Percentiles rank a stretch among this genome's conserved stretches.
phyloP scores from a whole-genome alignment of 2,113 vertebrate genomes.

The Catharus fuscescens region DNA sequence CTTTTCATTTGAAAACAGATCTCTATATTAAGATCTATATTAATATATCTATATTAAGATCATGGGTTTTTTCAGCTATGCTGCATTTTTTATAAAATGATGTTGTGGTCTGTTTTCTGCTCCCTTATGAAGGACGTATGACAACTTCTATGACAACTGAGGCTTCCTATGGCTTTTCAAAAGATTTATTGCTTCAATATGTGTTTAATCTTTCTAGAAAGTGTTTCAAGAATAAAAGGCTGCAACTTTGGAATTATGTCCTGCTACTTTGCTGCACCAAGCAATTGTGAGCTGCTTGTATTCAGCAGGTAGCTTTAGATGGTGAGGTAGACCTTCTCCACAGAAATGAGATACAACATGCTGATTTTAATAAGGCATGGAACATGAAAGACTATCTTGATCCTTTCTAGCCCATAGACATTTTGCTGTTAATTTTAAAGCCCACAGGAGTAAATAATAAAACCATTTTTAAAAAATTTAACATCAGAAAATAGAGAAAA shows the following conservation, averaged over 20 bases:
- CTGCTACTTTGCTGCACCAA: background rate
- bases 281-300: background rate
- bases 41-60: conserved; percentile 19
- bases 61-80: background rate
- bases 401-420: background rate
- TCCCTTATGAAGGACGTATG: background rate
- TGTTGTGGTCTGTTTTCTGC: background rate
- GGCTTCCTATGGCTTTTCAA: background rate
- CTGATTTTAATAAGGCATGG: background rate
- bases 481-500: background rate
- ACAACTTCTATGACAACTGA: background rate
- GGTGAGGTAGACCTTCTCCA: background rate
- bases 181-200: background rate
- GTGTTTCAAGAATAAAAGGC: background rate
- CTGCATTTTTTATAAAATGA: background rate
- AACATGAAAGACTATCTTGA: background rate
- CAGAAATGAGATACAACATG: fast-evolving
- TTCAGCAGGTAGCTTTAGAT: background rate
- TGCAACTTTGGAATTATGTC: background rate
- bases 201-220: background rate
- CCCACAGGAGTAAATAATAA: background rate
- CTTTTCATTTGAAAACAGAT: background rate
- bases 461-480: background rate
- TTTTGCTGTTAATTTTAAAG: background rate
- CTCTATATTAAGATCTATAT: conserved; percentile 1